Conservation (phyloP, 2,888 invertebrate species). For the Drosophila mimica region DNA sequence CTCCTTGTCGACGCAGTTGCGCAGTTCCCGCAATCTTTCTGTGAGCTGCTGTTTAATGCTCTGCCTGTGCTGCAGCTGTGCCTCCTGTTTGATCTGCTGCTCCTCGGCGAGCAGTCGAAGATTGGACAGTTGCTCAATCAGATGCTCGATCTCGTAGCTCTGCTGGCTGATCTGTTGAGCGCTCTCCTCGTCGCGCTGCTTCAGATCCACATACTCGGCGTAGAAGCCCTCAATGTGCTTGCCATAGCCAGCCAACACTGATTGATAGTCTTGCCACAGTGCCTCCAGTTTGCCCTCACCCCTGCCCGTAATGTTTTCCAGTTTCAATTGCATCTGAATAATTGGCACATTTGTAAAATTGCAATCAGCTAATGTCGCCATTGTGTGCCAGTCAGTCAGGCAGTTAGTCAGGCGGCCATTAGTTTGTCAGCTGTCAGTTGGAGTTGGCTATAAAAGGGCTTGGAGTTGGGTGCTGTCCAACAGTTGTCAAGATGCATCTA, state of each 20-base stretch:
- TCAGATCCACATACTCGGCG: constrained; percentile 85
- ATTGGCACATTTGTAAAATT: constrained; percentile 11
- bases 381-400: constrained; percentile 62
- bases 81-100: constrained; percentile 85
- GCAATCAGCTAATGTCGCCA: constrained; percentile 17
- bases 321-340: constrained; percentile 82
- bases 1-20: constrained; percentile 86
- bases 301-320: constrained; percentile 84
- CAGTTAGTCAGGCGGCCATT: constrained; percentile 23
- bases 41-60: constrained; percentile 86
- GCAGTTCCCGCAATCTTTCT: constrained; percentile 86
- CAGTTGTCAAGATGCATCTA: constrained; percentile 47
- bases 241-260: constrained; percentile 84
- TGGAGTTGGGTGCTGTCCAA: background rate
- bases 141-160: constrained; percentile 82
- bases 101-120: constrained; percentile 86
- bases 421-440: constrained; percentile 26
- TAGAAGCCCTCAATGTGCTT: constrained; percentile 85
- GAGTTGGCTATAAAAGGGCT: constrained; percentile 54
- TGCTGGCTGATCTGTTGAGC: constrained; percentile 83
- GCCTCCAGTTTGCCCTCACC: constrained; percentile 86
- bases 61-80: constrained; percentile 85
- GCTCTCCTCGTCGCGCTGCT: constrained; percentile 84
- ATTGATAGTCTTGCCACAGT: constrained; percentile 85
- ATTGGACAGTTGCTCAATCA: constrained; percentile 81